Evolutionary conservation across 2,113 vertebrate species (phyloP).

Genomic region (Charina bottae): DNA sequence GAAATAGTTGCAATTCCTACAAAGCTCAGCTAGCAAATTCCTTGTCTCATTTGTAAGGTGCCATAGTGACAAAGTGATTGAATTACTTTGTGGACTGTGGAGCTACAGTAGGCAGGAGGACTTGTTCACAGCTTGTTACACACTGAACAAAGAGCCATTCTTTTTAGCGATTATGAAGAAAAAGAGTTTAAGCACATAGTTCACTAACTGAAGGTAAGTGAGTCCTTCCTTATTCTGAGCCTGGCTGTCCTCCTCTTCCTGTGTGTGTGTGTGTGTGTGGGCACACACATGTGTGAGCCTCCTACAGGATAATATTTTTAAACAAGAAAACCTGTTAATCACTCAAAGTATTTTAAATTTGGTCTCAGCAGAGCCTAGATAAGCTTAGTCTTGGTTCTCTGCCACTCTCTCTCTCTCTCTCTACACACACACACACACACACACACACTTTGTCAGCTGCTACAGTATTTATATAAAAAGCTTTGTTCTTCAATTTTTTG

Average conservation of each 20-base stretch:
- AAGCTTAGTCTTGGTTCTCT: neutral
- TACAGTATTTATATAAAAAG: neutral
- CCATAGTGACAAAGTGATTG: constrained; percentile 13
- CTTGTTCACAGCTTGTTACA: neutral
- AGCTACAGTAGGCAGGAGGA: constrained; percentile 22
- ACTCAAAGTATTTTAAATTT: neutral
- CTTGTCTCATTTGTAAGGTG: constrained; percentile 24
- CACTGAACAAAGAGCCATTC: constrained; percentile 38
- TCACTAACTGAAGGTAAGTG: constrained; percentile 11
- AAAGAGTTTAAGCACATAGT: neutral
- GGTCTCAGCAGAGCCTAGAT: neutral
- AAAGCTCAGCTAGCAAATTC: neutral
- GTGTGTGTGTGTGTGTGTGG: neutral
- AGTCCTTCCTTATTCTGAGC: neutral
- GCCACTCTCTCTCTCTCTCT: neutral
- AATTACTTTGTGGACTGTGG: constrained; percentile 4
- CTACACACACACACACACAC: neutral
- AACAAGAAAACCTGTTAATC: neutral
- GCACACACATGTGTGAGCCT: neutral
- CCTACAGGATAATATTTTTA: constrained; percentile 20
- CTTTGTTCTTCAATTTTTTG: neutral
- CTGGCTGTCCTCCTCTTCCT: neutral
- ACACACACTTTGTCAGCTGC: neutral
- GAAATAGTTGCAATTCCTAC: neutral
- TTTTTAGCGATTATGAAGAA: constrained; percentile 3